phyloP scores from a whole-genome alignment of 2,888 invertebrate species.

The Platyscelio sp. region DNA sequence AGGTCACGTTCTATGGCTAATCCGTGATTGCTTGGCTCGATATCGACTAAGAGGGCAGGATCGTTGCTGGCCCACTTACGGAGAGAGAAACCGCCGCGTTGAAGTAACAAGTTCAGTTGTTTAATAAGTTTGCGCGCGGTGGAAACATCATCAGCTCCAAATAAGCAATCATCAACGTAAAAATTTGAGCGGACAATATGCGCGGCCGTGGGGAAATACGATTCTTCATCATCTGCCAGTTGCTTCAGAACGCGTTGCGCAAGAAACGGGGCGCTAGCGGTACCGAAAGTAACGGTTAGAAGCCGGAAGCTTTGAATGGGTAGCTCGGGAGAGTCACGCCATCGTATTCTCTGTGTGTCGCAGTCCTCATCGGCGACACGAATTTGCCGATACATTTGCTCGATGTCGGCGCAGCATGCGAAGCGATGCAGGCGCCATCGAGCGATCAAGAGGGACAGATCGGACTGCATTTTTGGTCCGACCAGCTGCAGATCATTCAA shows the following conservation, averaged over 20 bases:
- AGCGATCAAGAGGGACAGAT: background rate
- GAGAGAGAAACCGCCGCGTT: background rate
- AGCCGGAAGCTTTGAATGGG: background rate
- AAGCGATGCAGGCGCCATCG: background rate
- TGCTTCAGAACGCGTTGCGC: no score
- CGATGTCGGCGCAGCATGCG: constrained; percentile 7
- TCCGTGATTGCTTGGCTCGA: background rate
- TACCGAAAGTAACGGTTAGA: no score
- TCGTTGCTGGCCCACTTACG: constrained; percentile 8
- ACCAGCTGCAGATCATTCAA: constrained; percentile 3
- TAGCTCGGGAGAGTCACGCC: background rate
- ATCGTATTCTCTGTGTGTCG: background rate
- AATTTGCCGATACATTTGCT: background rate
- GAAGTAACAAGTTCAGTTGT: background rate
- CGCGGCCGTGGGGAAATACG: background rate
- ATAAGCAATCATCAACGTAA: constrained; percentile 11
- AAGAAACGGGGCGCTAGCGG: no score
- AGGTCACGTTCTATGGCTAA: background rate
- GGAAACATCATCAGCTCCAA: background rate
- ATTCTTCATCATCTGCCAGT: no score
- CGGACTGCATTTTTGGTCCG: constrained; percentile 24
- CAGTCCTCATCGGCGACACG: background rate
- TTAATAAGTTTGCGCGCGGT: background rate
- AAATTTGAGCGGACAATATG: background rate
- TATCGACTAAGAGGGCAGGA: background rate